Percentiles rank a stretch among this genome's conserved stretches.
These are phyloP conservation scores for Collichthys lucidus DNA, from an alignment of 2,113 vertebrate genomes.

Conservation along the genomic window DNA sequence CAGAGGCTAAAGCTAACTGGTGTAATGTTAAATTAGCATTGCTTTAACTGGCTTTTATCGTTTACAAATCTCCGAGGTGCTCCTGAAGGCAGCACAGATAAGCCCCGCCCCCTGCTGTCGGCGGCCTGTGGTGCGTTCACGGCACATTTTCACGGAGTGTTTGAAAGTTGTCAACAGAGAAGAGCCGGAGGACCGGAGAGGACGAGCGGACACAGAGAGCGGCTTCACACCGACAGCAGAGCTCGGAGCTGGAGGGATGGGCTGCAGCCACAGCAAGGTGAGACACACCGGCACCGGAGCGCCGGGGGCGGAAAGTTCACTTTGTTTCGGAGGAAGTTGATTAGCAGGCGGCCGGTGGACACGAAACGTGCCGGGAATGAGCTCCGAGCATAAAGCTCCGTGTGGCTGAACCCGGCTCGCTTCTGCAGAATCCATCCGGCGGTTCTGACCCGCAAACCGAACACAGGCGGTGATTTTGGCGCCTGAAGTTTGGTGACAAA, in stretches of 20 bases:
- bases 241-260: slow-evolving; percentile 73
- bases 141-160: slow-evolving; percentile 11
- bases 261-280: slow-evolving; percentile 81
- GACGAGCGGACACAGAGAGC: not conserved
- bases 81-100: slow-evolving; percentile 33
- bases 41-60: too few species aligned
- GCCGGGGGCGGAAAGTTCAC: not conserved
- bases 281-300: slow-evolving; percentile 22
- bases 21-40: too few species aligned
- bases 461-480: not conserved
- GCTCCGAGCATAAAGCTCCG: not conserved
- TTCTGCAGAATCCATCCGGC: rapidly evolving
- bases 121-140: slow-evolving; percentile 47
- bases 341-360: slow-evolving; percentile 25
- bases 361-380: slow-evolving; percentile 28
- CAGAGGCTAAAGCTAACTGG: too few species aligned
- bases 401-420: not conserved
- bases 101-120: slow-evolving; percentile 27
- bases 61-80: not conserved
- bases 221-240: slow-evolving; percentile 15
- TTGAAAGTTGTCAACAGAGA: slow-evolving; percentile 72
- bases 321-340: slow-evolving; percentile 16
- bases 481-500: not conserved
- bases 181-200: not conserved
- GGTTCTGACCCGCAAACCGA: not conserved